A percentile compares a stretch with the other conserved stretches of the same genome.
Evolutionary conservation across 2,113 vertebrate genomes (phyloP).

Genomic region (Semicossyphus pulcher): DNA sequence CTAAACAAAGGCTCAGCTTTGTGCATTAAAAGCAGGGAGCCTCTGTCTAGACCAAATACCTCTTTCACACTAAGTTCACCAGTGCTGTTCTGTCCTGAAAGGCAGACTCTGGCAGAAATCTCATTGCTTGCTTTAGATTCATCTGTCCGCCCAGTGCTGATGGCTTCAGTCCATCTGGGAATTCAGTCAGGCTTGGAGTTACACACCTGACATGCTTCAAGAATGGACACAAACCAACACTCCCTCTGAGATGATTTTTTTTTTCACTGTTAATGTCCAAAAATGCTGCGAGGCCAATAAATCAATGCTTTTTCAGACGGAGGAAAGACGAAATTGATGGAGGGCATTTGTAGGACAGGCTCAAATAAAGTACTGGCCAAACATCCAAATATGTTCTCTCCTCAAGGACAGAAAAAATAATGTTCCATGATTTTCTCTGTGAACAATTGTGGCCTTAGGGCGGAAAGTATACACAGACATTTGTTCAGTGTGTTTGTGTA

Average conservation of each 20-base stretch:
- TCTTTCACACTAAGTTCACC: constrained; percentile 60
- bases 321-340: constrained; percentile 50
- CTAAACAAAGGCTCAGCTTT: constrained; percentile 51
- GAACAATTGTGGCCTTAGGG: constrained; percentile 66
- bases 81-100: constrained; percentile 54
- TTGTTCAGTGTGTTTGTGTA: constrained; percentile 43
- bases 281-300: constrained; percentile 64
- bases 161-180: constrained; percentile 73
- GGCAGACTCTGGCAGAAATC: constrained; percentile 53
- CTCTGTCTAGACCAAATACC: constrained; percentile 57
- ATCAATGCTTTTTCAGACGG: constrained; percentile 60
- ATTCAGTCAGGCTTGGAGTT: constrained; percentile 68
- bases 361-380: constrained; percentile 64
- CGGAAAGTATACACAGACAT: constrained; percentile 52
- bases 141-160: constrained; percentile 62
- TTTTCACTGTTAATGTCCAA: constrained; percentile 67
- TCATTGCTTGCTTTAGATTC: constrained; percentile 68
- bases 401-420: constrained; percentile 59
- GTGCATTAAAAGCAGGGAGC: constrained; percentile 53
- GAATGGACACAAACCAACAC: constrained; percentile 63
- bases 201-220: constrained; percentile 72
- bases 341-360: constrained; percentile 69
- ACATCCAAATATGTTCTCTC: constrained; percentile 66
- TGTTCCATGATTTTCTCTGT: constrained; percentile 54
- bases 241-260: constrained; percentile 52